Evolutionary conservation across 2,888 invertebrate genomes (phyloP), one percentile per base, ranked within the genome.

Genomic region (Podotricha telesiphe): DNA sequence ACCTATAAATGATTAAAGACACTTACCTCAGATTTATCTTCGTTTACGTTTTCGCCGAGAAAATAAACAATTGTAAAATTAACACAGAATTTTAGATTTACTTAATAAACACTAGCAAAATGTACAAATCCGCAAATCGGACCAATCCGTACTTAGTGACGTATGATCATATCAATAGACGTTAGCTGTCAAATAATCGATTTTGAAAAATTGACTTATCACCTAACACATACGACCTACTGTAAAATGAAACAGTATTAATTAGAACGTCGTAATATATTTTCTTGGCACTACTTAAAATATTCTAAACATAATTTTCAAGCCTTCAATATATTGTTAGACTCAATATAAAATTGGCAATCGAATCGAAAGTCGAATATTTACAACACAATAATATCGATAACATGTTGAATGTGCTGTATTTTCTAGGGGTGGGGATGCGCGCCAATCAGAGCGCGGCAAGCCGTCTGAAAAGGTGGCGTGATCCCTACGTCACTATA

Each of bases 401-500:
- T 76, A 67, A 75, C 74, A 67, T 76, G 74, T 76, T 77, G 75
- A 74, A 75, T 74, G 86, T 86, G 82, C 82, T 81, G 78, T 82
- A 84, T 82, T 85, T 84, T 84, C 80, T 78, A 74, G 80, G 84
- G 85, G 82, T 80, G 85, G 84, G 85, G 81, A 78, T 72, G 75
- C 82, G 75, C 67, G 77, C 92, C 92, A 92, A 92, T 92, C 80
- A 83, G 79, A 83, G 71, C 50, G 56, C 81, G 75, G 80, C 71
- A 83, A 83, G 75, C 75, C 79, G 79, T 79, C 84, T 84, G 81
- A 83, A 86, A 88, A 90, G 86, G 92, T 92, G 92, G 92, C 92
- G 92, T 92, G 92, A 92, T 92, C 89, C 61, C 89, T 85, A 89
- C 91, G 90, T 89, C 91, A 88, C 78, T 72, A 72, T 80, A 80